Evolutionary conservation across 2,113 vertebrate genomes (phyloP).

Genomic region (Agapornis roseicollis): DNA sequence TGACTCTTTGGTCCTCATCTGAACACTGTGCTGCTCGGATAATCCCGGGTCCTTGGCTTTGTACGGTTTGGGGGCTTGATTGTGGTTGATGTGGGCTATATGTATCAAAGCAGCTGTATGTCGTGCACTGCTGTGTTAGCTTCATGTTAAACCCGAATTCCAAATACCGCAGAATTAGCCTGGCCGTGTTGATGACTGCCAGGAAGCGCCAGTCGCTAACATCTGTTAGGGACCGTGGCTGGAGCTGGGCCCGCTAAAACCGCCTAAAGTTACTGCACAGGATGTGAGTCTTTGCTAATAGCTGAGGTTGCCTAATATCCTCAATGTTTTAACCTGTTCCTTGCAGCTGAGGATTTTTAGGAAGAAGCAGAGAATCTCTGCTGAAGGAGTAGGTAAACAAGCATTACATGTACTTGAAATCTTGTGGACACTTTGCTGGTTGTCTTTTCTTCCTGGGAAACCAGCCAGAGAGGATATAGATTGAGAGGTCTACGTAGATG

Average conservation of each 20-base stretch:
- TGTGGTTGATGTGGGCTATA: background rate
- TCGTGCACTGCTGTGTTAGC: background rate
- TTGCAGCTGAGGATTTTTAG: background rate
- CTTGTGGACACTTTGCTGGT: rapidly evolving
- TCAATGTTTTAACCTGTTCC: background rate
- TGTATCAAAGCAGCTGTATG: background rate
- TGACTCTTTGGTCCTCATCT: background rate
- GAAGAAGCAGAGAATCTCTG: background rate
- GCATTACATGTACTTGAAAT: rapidly evolving
- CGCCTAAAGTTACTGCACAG: background rate
- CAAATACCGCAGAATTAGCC: rapidly evolving
- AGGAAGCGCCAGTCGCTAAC: background rate
- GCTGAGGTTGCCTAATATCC: background rate
- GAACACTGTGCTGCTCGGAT: too few relatives aligned
- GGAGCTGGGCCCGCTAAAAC: background rate
- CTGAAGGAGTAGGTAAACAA: background rate
- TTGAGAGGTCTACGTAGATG: background rate
- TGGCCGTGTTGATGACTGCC: background rate
- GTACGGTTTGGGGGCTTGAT: background rate
- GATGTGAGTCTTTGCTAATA: background rate
- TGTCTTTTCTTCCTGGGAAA: background rate
- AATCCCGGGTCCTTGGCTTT: rapidly evolving
- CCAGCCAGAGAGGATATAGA: background rate
- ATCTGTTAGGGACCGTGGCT: background rate
- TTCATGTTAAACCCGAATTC: background rate